phyloP scores from a whole-genome alignment of 2,888 invertebrate genomes.

The Tinea trinotella region DNA sequence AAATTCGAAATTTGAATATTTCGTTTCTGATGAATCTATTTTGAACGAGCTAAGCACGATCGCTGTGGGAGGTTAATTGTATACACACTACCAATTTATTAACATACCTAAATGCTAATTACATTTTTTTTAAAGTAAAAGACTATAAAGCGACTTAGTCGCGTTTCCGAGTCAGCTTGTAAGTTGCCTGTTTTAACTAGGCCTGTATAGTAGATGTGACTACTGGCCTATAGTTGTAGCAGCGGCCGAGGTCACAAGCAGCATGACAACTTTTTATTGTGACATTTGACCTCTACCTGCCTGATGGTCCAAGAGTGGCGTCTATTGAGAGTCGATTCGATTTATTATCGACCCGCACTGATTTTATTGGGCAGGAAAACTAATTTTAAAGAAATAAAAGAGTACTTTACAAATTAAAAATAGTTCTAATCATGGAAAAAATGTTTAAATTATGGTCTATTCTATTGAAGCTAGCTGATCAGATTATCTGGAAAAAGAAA shows the following conservation, averaged over 20 bases:
- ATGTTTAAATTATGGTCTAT: not conserved
- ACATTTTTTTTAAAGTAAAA: not conserved
- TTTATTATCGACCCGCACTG: not conserved
- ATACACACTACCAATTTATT: not conserved
- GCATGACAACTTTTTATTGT: no score
- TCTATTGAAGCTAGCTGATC: no score
- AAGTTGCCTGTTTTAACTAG: no score
- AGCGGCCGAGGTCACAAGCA: no score
- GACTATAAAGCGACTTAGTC: no score
- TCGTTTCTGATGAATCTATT: conserved; percentile 16
- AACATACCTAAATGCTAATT: not conserved
- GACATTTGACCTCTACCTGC: no score
- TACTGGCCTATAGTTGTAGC: no score
- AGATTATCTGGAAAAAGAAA: no score
- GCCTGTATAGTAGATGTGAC: no score
- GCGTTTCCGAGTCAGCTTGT: no score
- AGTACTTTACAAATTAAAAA: not conserved
- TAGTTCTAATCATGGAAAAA: not conserved
- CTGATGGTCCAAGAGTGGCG: no score
- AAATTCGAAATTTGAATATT: conserved; percentile 17
- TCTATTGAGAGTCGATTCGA: no score
- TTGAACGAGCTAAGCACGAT: not conserved
- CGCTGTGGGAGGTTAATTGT: conserved; percentile 14
- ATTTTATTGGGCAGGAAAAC: not conserved
- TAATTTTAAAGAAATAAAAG: not conserved